Evolutionary conservation across 2,888 invertebrate genomes (phyloP), one percentile per base, ranked within the genome.

Genomic region (Lasioglossum lativentre): DNA sequence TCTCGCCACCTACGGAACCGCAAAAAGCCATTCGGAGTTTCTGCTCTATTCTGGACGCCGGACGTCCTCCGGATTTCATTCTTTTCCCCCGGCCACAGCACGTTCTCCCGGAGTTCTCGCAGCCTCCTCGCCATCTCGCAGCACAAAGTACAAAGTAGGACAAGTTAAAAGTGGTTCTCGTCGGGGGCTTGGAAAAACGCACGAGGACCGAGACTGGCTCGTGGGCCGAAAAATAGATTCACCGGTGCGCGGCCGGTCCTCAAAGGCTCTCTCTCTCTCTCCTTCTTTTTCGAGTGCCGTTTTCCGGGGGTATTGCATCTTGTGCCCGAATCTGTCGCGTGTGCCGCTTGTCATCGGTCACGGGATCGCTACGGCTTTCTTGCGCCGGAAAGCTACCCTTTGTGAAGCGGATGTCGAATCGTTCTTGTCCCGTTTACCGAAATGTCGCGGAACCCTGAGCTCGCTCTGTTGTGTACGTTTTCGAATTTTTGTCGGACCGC

Each of bases 41-140:
- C 80, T 47, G 78, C 75, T 83, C 80, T 63, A 73, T 80, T 83
- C 83, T 78, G 79, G 78, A 78, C 80, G 74, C 78, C 87, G 87
- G 87, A 86, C 71, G 83, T 86, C 80, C 87, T 78, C 78, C 80
- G 80, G 86, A 86, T 86, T 80, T 86, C 80, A 75, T 82, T 82
- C 86, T 80, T 86, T 75, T 75, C 71, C 59, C 42, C 74, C 75
- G 47, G n/a, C 52, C 52, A 23, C 52, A 23, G 19, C 52, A 52
- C 52, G 52, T 52, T 52, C 52, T n/a, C 52, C 10, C n/a, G 3
- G 23, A n/a, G 52, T 52, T 52, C 52, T 52, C 23, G 23, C n/a
- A 52, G 52, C 23, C 52, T 52, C 52, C 30, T 75, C 30, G 47
- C 45, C 73, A 59, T 78, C 68, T 66, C 63, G 66, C n/a, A 30